Evolutionary conservation across 1,140 invertebrate genomes (phyloP), one percentile per base, ranked within the genome.

Genomic region (Polypedilum pembai): DNA sequence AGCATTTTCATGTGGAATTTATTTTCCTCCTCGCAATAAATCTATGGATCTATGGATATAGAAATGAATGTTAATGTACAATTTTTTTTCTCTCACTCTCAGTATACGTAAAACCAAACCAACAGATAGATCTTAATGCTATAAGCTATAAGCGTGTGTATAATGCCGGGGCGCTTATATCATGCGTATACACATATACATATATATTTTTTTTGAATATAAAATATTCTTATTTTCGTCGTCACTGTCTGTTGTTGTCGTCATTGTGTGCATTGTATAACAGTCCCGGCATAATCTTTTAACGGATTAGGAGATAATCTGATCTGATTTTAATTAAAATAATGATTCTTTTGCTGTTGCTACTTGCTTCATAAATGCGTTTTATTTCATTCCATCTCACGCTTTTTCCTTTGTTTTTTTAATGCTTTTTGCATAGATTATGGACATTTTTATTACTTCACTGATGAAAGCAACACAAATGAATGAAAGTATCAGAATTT

Each of bases 351-450:
- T 56, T 56, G 20, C 7, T 69, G 5, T 7, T 20, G n/a, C 20
- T 21, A 1, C 65, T 69, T 20, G 17, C 45, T 56, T 45, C 41
- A 41, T 41, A 7, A 10, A 41, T 41, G 40, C 15, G 45, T 56
- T 56, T 3, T 15, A 56, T 3, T 56, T 56, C n/a, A 33, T 15
- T 56, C 45, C 45, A 12, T 15, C 45, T 56, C 41, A 45, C 1
- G 8, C 41, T 45, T 15, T n/a, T n/a, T n/a, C n/a, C n/a, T n/a
- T n/a, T n/a, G n/a, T n/a, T n/a, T n/a, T n/a, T 33, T 33, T 56
- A 56, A 56, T 56, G 74, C 75, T 79, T 78, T 80, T 80, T 80
- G 79, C 79, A 78, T 79, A 79, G 79, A 80, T 80, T 80, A 80
- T 77, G 78, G n/a, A 33, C 24, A 33, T n/a, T n/a, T n/a, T n/a